These are phyloP conservation scores for Cirrhinus mrigala DNA, from an alignment of 2,797 vertebrate species.

Conservation along the genomic window DNA sequence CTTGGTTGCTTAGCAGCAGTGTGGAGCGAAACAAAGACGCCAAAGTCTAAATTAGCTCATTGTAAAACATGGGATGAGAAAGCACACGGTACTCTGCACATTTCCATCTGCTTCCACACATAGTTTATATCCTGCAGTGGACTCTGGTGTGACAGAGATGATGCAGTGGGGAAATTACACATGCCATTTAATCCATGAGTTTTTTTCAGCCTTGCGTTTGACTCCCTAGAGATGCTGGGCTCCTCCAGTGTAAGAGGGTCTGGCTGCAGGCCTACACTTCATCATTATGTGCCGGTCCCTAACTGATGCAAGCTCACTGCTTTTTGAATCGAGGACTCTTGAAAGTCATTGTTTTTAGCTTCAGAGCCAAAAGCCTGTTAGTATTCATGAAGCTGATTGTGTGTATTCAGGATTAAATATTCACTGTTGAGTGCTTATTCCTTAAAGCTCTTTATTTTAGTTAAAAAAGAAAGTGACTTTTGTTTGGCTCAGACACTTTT, in stretches of 20 bases:
- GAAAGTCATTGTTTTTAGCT: constrained; percentile 21
- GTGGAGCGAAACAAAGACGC: constrained; percentile 13
- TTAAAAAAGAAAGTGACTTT: not conserved
- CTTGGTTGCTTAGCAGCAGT: constrained; percentile 34
- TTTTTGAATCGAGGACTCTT: constrained; percentile 17
- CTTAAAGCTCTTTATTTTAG: constrained; percentile 32
- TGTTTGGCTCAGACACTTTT: not conserved
- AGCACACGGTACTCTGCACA: constrained; percentile 8
- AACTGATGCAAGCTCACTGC: constrained; percentile 16
- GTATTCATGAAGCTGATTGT: constrained; percentile 35
- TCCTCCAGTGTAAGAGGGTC: constrained; percentile 16
- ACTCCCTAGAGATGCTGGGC: constrained; percentile 9
- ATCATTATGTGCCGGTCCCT: constrained; percentile 31
- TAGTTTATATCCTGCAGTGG: constrained; percentile 30
- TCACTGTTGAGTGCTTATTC: constrained; percentile 29
- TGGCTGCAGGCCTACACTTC: constrained; percentile 21
- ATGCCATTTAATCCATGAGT: constrained; percentile 21
- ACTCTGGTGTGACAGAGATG: constrained; percentile 28
- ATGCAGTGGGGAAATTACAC: constrained; percentile 12
- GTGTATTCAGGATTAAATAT: constrained; percentile 31
- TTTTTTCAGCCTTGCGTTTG: not conserved
- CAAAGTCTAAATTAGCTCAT: constrained; percentile 50
- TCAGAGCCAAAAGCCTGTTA: constrained; percentile 30
- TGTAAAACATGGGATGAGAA: constrained; percentile 43
- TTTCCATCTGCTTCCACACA: constrained; percentile 36